These are phyloP conservation scores for Seira ritae DNA, from an alignment of 2,888 invertebrate genomes.

Conservation along the genomic window DNA sequence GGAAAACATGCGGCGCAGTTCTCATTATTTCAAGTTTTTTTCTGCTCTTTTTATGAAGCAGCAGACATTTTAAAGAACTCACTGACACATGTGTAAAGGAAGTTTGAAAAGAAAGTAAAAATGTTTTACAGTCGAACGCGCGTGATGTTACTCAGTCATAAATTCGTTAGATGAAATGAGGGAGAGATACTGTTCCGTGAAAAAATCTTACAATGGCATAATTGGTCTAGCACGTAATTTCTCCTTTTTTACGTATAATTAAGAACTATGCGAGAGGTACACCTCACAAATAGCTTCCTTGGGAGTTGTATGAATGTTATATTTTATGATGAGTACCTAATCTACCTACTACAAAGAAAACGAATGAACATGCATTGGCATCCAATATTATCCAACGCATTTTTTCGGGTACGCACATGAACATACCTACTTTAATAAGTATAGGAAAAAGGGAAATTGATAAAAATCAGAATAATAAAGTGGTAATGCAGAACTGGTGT, in stretches of 20 bases:
- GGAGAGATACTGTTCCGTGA: neutral
- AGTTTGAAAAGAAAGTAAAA: neutral
- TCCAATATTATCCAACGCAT: neutral
- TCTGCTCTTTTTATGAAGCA: neutral
- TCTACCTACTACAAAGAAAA: no score
- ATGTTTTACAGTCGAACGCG: slow-evolving; percentile 3
- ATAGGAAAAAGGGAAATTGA: neutral
- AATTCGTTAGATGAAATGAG: neutral
- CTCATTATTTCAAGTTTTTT: slow-evolving; percentile 39
- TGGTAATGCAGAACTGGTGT: slow-evolving; percentile 6
- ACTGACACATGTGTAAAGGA: slow-evolving; percentile 50
- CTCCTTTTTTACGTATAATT: slow-evolving; percentile 27
- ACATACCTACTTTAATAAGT: neutral
- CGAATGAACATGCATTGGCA: no score
- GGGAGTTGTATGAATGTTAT: neutral
- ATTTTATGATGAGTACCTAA: no score
- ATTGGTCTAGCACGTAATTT: slow-evolving; percentile 24
- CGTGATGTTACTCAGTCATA: slow-evolving; percentile 1
- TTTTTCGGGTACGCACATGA: slow-evolving; percentile 1
- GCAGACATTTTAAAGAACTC: slow-evolving; percentile 44
- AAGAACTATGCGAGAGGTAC: slow-evolving; percentile 7
- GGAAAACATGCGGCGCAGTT: neutral
- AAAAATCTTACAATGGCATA: slow-evolving; percentile 10
- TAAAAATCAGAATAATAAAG: slow-evolving; percentile 1
- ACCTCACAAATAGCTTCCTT: slow-evolving; percentile 11